Evolutionary conservation across 1,140 invertebrate genomes (phyloP).

Genomic region (Metaphire vulgaris): DNA sequence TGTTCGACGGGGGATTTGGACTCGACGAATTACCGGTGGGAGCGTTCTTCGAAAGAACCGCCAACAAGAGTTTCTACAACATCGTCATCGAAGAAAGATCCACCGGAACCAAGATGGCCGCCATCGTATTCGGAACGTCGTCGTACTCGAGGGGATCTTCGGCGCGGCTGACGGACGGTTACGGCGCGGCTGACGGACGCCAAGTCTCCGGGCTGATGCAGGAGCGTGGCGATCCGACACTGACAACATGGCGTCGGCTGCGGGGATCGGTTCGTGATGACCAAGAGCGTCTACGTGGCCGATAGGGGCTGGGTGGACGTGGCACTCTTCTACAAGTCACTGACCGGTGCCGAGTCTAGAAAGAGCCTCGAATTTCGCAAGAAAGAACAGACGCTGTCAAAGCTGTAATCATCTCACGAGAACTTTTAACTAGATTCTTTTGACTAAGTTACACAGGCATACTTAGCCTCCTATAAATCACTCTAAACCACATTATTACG

Average conservation of each 20-base stretch:
- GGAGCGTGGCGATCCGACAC: too few species aligned
- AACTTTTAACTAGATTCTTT: too few species aligned
- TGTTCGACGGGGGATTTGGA: not conserved
- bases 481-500: too few species aligned
- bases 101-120: not conserved
- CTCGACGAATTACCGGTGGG: not conserved
- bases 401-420: too few species aligned
- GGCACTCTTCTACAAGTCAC: not conserved
- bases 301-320: not conserved
- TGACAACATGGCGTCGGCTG: too few species aligned
- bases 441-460: too few species aligned
- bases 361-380: too few species aligned
- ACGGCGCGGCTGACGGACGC: too few species aligned
- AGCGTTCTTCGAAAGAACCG: not conserved
- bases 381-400: too few species aligned
- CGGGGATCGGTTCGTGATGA: not conserved
- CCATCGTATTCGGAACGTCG: not conserved
- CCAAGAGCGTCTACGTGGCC: not conserved
- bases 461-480: too few species aligned
- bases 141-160: not conserved
- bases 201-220: too few species aligned
- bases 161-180: not conserved
- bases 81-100: not conserved
- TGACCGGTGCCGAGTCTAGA: too few species aligned
- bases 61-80: not conserved